A percentile compares a stretch with the other conserved stretches of the same genome.
These are phyloP conservation scores for Drosophila paramelanica DNA, from an alignment of 2,888 invertebrate genomes.

Conservation along the genomic window DNA sequence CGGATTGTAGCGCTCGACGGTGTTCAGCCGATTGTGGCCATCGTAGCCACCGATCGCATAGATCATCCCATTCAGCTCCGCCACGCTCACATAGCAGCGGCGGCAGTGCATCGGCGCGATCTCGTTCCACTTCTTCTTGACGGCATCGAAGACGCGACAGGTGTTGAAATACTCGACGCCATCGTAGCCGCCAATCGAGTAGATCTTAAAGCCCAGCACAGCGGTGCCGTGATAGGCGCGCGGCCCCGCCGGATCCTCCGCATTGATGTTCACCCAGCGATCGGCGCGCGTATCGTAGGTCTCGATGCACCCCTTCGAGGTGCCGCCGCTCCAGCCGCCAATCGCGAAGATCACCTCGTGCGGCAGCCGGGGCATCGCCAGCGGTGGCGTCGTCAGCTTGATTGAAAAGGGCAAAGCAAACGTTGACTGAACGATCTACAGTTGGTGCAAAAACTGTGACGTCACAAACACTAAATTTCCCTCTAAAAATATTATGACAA, in stretches of 20 bases:
- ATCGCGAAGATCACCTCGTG: slow-evolving; percentile 95
- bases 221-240: slow-evolving; percentile 97
- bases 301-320: slow-evolving; percentile 89
- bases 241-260: slow-evolving; percentile 93
- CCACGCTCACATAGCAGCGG: slow-evolving; percentile 94
- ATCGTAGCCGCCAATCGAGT: slow-evolving; percentile 96
- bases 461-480: no score
- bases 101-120: slow-evolving; percentile 95
- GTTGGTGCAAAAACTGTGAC: no score
- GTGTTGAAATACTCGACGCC: slow-evolving; percentile 93
- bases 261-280: slow-evolving; percentile 90
- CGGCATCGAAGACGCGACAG: slow-evolving; percentile 94
- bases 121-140: slow-evolving; percentile 93
- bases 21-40: slow-evolving; percentile 93
- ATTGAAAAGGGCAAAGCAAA: slow-evolving; percentile 58
- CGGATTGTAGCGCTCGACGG: slow-evolving; percentile 94
- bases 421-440: slow-evolving; percentile 11
- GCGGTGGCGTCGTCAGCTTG: slow-evolving; percentile 90
- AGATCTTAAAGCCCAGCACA: slow-evolving; percentile 93
- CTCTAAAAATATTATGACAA: no score
- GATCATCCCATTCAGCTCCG: slow-evolving; percentile 90
- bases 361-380: slow-evolving; percentile 93
- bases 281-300: slow-evolving; percentile 96
- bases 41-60: slow-evolving; percentile 96
- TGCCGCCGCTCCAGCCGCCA: slow-evolving; percentile 90